Evolutionary conservation across 2,888 invertebrate genomes (phyloP), one percentile per base, ranked within the genome.

Genomic region (Cheilosia grossa): DNA sequence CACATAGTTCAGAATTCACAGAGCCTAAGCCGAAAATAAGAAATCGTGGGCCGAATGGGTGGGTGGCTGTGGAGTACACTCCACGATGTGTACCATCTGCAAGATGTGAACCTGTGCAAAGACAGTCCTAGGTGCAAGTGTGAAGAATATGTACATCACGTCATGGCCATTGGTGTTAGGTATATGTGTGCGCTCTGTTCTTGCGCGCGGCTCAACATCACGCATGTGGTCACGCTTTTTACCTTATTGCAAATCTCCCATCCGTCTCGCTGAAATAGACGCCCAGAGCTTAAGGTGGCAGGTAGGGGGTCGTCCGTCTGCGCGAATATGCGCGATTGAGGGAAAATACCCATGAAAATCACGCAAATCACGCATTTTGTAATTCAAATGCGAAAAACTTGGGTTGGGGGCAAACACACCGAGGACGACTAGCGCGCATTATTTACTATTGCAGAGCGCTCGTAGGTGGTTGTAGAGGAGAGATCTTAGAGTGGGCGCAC

Each of bases 291-390:
- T 59, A 40, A 72, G 56, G 6, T 51, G 19, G 53, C 56, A 74
- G 59, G 80, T 70, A 72, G 83, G 85, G 81, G 81, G 85, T 81
- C 73, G 61, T 13, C 37, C 66, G 47, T 70, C 72, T 70, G 56
- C 75, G 70, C 75, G 70, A 85, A 51, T 37, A 74, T 75, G 44
- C 61, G 56, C 81, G 67, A 85, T 85, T 77, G 77, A 77, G 85
- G 85, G 73, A 81, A 82, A 85, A 83, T 80, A 75, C 73, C 70
- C 74, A 49, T 70, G 74, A 66, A 80, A 75, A 85, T 81, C 85
- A 83, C 83, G 83, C 83, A 83, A 83, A 83, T 83, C 83, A 85
- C 85, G 85, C 85, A 85, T 75, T 85, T 85, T 85, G 85, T 85
- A 85, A 85, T 85, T 85, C 81, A 85, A 85, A 85, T 85, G 85